phyloP scores from a whole-genome alignment of 2,888 invertebrate genomes.

The Dolomedes plantarius region DNA sequence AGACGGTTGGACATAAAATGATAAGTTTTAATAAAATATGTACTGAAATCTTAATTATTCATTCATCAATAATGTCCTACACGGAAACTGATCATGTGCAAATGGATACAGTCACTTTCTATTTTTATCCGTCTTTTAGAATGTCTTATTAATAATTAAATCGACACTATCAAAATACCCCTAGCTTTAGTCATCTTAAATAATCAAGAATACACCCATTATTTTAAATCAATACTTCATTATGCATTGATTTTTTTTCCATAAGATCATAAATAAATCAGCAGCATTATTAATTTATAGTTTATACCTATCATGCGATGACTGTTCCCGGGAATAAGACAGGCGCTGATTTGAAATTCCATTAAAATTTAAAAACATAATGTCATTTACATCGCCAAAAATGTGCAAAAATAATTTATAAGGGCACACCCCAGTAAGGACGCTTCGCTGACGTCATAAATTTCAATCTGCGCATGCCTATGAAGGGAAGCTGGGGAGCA shows the following conservation, averaged over 20 bases:
- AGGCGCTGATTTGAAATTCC: not conserved
- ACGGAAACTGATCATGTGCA: no score
- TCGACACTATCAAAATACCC: not conserved
- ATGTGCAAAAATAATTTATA: not conserved
- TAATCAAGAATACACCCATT: not conserved
- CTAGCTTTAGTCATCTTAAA: not conserved
- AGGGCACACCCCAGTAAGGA: not conserved
- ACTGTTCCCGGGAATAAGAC: no score
- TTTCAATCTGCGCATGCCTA: not conserved
- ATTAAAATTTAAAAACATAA: not conserved
- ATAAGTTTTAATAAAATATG: no score
- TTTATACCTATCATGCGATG: no score
- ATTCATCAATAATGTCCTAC: no score
- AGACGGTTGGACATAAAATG: no score
- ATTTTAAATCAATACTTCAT: not conserved
- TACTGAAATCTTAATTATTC: no score
- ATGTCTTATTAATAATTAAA: no score
- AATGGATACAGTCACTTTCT: no score
- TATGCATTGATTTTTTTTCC: not conserved
- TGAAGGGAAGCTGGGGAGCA: slow-evolving; percentile 23
- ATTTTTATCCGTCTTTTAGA: no score
- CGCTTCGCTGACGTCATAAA: not conserved
- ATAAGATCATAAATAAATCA: not conserved
- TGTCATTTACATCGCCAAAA: not conserved
- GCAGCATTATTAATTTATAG: not conserved